Evolutionary conservation across 2,113 vertebrate genomes (phyloP).

Genomic region (Halichoerus grypus): DNA sequence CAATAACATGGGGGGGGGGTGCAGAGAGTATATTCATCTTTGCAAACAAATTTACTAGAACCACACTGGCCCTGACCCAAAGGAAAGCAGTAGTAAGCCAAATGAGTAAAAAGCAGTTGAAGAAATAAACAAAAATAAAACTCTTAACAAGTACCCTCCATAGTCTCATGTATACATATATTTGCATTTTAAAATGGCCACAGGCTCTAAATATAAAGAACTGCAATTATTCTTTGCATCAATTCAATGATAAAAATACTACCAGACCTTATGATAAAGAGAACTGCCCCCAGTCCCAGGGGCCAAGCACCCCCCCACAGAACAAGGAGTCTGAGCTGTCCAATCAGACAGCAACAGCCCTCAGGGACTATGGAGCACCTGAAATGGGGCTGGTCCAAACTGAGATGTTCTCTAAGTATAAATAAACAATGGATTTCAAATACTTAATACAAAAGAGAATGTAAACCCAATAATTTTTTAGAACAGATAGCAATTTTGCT

Average conservation of each 20-base stretch:
- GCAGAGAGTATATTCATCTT: background rate
- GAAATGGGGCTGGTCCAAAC: background rate
- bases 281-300: background rate
- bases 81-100: background rate
- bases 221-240: background rate
- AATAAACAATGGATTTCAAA: background rate
- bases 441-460: background rate
- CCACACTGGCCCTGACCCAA: background rate
- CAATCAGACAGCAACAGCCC: fast-evolving
- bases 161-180: background rate
- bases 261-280: background rate
- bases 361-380: background rate
- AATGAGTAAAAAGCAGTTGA: background rate
- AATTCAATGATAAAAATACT: background rate
- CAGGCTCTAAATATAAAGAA: background rate
- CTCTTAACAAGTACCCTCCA: background rate
- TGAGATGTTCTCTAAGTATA: background rate
- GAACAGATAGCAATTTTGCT: background rate
- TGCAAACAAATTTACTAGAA: background rate
- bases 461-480: background rate
- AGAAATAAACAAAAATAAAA: background rate
- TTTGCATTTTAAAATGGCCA: background rate
- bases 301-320: fast-evolving
- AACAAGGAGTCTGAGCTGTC: background rate
- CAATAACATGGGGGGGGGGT: background rate